A percentile compares a stretch with the other conserved stretches of the same genome.
Evolutionary conservation across 2,888 invertebrate genomes (phyloP).

Genomic region (Rugalucina vietnamica): DNA sequence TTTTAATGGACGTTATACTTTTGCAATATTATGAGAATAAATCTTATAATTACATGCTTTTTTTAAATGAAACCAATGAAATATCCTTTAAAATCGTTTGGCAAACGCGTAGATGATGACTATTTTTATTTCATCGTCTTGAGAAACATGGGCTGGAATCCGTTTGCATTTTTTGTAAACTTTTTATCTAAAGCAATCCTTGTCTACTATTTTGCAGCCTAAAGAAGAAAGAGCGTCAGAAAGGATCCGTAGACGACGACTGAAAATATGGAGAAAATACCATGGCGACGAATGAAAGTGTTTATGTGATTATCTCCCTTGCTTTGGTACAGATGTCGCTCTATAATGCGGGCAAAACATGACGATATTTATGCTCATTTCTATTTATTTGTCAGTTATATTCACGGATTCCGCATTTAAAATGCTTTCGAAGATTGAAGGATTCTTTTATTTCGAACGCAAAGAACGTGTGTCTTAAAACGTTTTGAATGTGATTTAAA

Average conservation of each 20-base stretch:
- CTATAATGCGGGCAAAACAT: neutral
- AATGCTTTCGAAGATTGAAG: neutral
- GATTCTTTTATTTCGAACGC: neutral
- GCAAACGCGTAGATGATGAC: too few species aligned
- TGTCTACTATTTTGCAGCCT: conserved; percentile 50
- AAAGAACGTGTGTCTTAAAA: too few species aligned
- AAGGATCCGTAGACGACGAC: conserved; percentile 38
- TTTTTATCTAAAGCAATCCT: too few species aligned
- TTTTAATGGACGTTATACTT: too few species aligned
- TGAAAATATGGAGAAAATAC: conserved; percentile 39
- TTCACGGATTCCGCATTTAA: neutral
- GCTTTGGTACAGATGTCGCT: conserved; percentile 9
- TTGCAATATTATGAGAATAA: too few species aligned
- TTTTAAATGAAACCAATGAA: too few species aligned
- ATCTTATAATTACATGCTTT: too few species aligned
- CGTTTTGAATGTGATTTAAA: too few species aligned
- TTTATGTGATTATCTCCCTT: neutral
- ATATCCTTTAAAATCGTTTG: too few species aligned
- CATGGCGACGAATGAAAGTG: neutral
- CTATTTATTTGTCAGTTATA: neutral
- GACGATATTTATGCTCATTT: neutral
- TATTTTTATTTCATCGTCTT: too few species aligned
- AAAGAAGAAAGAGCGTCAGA: conserved; percentile 57
- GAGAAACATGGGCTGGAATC: too few species aligned
- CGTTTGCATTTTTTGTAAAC: too few species aligned